These are phyloP conservation scores for Bovichtus diacanthus DNA, from an alignment of 2,797 vertebrate species.

Conservation along the genomic window DNA sequence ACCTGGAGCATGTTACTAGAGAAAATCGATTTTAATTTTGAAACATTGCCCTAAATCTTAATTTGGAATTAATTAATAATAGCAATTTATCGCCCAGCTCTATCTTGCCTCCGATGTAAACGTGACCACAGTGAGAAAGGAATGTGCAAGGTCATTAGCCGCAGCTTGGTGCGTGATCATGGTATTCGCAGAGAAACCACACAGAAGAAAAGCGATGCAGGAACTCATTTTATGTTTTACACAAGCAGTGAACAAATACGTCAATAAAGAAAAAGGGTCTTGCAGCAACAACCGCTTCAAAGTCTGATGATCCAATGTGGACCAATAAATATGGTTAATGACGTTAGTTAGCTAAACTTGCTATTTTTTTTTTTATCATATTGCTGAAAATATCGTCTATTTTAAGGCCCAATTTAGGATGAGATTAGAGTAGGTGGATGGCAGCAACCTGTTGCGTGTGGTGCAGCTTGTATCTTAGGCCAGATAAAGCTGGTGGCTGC, in stretches of 20 bases:
- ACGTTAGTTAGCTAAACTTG: too few relatives aligned
- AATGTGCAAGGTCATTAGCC: not conserved
- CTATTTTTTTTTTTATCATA: not conserved
- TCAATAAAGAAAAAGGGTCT: not conserved
- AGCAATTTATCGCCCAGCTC: too few relatives aligned
- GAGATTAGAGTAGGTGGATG: not conserved
- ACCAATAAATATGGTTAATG: too few relatives aligned
- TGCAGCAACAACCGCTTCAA: not conserved
- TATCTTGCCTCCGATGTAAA: not conserved
- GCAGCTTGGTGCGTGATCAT: not conserved
- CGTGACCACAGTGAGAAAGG: too few relatives aligned
- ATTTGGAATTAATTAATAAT: too few relatives aligned
- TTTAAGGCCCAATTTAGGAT: not conserved
- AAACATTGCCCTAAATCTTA: too few relatives aligned
- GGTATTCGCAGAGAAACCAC: too few relatives aligned
- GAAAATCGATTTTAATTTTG: too few relatives aligned
- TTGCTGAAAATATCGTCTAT: not conserved
- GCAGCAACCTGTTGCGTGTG: not conserved
- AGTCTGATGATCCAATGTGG: too few relatives aligned
- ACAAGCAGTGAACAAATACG: not conserved
- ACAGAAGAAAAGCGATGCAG: not conserved
- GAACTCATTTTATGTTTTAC: not conserved
- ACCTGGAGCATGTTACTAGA: too few relatives aligned
- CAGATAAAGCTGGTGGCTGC: not conserved
- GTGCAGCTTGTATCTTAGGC: not conserved